Evolutionary conservation across 2,113 vertebrate genomes (phyloP), one percentile per base, ranked within the genome.

Genomic region (Antechinus stuartii): DNA sequence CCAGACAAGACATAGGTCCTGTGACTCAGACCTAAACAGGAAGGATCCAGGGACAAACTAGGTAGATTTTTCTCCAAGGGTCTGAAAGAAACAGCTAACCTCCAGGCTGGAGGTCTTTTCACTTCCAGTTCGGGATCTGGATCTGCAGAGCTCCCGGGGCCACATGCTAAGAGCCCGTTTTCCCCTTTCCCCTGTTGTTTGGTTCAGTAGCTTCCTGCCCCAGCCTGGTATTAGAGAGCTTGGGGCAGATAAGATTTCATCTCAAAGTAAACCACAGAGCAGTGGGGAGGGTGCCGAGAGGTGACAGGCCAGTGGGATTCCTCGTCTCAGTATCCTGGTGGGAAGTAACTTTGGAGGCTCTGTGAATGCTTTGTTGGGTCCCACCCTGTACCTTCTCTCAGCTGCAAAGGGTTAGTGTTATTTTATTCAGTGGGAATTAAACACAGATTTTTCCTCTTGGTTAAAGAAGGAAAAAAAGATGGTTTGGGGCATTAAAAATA

Each of bases 331-430:
- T 84, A 42, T 42, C 68, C 68, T 84, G 68, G 68, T 84, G 68
- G 68, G n/a, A 42, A 84, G 68, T 42, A 42, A 42, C n/a, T 84
- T 84, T 84, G 68, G 68, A 84, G n/a, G n/a, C 68, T 84, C 68
- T 84, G 68, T 84, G n/a, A 84, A 84, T 84, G 68, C 68, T 84
- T 84, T 84, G 68, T 84, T 84, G 68, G 68, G 68, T 84, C 68
- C 68, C 68, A 42, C 68, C 35, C 68, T 84, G 7, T 84, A 84
- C 68, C 68, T 84, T 84, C n/a, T 84, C 68, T 84, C 68, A 84
- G 68, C 68, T 84, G 68, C 68, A 84, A 84, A 84, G n/a, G 68
- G 68, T 84, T 84, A 84, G 68, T 84, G 68, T 84, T 84, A 42
- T 84, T 84, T 84, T 84, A 84, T 84, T 84, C 68, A 84, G 68